Evolutionary conservation across 1,140 invertebrate species (phyloP).

Genomic region (Orussus abietinus): DNA sequence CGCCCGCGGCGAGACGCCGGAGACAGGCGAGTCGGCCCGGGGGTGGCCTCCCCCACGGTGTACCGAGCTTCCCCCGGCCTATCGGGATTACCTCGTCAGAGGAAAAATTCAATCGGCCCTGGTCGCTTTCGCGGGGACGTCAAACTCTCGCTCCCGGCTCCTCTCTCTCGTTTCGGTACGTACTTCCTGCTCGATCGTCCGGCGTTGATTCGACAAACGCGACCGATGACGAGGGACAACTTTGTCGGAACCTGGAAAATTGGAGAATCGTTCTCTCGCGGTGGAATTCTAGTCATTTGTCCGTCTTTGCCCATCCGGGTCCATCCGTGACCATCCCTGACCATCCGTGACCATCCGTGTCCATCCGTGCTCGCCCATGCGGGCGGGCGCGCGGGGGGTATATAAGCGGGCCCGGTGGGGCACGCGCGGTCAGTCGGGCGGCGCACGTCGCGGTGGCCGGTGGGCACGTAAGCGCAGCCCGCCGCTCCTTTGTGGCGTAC

Average conservation of each 20-base stretch:
- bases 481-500: slow-evolving; percentile 34
- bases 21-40: slow-evolving; percentile 20
- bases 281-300: no score
- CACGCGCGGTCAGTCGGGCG: slow-evolving; percentile 19
- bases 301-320: no score
- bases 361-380: no score
- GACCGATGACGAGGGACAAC: no score
- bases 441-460: neutral
- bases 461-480: slow-evolving; percentile 36
- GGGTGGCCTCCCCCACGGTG: slow-evolving; percentile 12
- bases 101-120: slow-evolving; percentile 29
- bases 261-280: no score
- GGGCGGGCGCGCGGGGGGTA: slow-evolving; percentile 5
- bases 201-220: no score
- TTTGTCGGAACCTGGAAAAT: no score
- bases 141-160: neutral
- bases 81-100: slow-evolving; percentile 16
- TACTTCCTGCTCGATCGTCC: neutral
- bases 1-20: no score
- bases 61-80: slow-evolving; percentile 7
- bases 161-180: neutral
- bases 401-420: slow-evolving; percentile 15
- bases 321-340: no score
- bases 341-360: no score
- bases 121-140: no score